Evolutionary conservation across 2,113 vertebrate genomes (phyloP).

Genomic region (Suncus etruscus): DNA sequence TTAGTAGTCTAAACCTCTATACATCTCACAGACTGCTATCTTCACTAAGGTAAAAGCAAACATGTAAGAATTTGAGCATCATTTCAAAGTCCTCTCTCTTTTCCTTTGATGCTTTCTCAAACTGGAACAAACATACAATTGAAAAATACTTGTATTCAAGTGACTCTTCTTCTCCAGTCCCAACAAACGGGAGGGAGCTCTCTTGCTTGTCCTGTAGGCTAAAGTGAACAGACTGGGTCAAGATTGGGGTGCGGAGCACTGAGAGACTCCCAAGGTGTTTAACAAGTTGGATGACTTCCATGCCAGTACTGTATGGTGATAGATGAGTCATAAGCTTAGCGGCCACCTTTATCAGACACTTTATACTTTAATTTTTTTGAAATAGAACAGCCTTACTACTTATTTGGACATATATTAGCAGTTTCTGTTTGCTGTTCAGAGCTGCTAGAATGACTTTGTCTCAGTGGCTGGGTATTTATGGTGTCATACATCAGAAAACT

Average conservation of each 20-base stretch:
- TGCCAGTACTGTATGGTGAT: not conserved
- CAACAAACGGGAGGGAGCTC: not conserved
- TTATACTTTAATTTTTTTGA: slow-evolving; percentile 62
- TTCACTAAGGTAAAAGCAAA: not conserved
- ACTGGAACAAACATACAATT: slow-evolving; percentile 12
- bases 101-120: not conserved
- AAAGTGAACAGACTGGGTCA: not conserved
- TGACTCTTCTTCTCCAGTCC: not conserved
- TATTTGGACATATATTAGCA: not conserved
- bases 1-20: not conserved
- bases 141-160: slow-evolving; percentile 3
- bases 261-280: not conserved
- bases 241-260: not conserved
- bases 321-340: slow-evolving; percentile 67
- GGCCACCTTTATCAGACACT: slow-evolving; percentile 49
- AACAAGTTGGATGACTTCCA: slow-evolving; percentile 34
- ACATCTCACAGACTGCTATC: not conserved
- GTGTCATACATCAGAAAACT: slow-evolving; percentile 37
- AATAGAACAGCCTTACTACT: slow-evolving; percentile 44
- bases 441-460: slow-evolving; percentile 32
- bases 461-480: slow-evolving; percentile 31
- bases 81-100: not conserved
- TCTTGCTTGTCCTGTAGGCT: not conserved
- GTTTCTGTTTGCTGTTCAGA: slow-evolving; percentile 60
- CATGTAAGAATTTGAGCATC: not conserved